Evolutionary conservation across 1,140 invertebrate species (phyloP).

Genomic region (Anthonomus grandis): DNA sequence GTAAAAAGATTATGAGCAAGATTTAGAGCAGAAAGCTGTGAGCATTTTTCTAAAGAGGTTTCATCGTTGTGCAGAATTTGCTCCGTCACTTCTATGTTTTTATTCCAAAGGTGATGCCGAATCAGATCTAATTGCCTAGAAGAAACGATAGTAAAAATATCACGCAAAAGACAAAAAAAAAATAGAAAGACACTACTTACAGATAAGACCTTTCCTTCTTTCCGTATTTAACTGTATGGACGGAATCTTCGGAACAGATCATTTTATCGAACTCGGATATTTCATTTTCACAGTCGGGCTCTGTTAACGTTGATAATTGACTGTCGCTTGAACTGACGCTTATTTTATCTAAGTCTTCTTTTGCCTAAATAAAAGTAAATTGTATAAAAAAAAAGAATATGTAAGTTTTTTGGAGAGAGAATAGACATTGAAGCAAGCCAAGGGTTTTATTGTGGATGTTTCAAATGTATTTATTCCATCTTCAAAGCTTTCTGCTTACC

Average conservation of each 20-base stretch:
- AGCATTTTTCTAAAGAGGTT: constrained; percentile 51
- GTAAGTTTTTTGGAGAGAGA: not conserved
- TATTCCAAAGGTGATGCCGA: constrained; percentile 72
- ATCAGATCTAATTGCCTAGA: constrained; percentile 54
- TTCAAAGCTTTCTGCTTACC: not conserved
- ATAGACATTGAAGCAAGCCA: no score
- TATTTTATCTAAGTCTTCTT: constrained; percentile 45
- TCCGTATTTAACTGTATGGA: constrained; percentile 37
- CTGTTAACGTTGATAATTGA: constrained; percentile 44
- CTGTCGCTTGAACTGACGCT: constrained; percentile 48
- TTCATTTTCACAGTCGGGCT: constrained; percentile 38
- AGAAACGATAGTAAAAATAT: constrained; percentile 20
- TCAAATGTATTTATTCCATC: not conserved
- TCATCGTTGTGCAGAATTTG: constrained; percentile 57
- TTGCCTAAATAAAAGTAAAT: constrained; percentile 26
- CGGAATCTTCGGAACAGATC: constrained; percentile 34
- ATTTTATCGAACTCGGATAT: constrained; percentile 40
- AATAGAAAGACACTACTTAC: constrained; percentile 32
- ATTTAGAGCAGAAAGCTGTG: constrained; percentile 72
- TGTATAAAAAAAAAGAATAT: not conserved
- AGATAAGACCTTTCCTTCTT: constrained; percentile 45
- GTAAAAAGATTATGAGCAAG: constrained; percentile 89
- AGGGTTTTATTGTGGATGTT: no score
- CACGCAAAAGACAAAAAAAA: not conserved
- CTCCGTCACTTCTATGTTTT: constrained; percentile 66